A percentile compares a stretch with the other conserved stretches of the same genome.
These are phyloP conservation scores for Dryas iulia DNA, from an alignment of 1,140 invertebrate species.

Conservation along the genomic window DNA sequence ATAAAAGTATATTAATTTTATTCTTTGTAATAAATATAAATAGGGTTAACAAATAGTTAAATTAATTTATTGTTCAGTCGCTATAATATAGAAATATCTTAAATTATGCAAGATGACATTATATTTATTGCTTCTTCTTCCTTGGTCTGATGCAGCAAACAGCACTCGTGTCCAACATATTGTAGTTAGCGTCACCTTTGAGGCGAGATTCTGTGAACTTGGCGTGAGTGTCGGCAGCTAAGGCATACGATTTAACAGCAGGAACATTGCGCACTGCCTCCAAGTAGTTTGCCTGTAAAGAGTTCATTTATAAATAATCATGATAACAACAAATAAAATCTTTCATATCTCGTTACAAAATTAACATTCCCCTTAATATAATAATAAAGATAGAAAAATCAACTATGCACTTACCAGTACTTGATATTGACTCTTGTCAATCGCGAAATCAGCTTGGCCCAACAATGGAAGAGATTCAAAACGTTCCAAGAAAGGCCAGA, in stretches of 20 bases:
- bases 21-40: neutral
- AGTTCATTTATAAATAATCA: neutral
- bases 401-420: slow-evolving; percentile 61
- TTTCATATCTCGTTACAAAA: too few relatives aligned
- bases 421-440: slow-evolving; percentile 67
- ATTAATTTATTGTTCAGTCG: neutral
- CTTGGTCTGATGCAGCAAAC: slow-evolving; percentile 68
- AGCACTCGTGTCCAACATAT: slow-evolving; percentile 80
- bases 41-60: neutral
- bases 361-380: neutral
- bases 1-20: neutral
- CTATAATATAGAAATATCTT: neutral
- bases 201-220: slow-evolving; percentile 85
- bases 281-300: slow-evolving; percentile 85
- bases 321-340: neutral
- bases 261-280: slow-evolving; percentile 85
- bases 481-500: slow-evolving; percentile 93
- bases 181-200: slow-evolving; percentile 86
- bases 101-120: neutral
- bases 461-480: slow-evolving; percentile 82
- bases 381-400: neutral
- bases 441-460: slow-evolving; percentile 80
- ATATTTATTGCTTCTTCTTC: slow-evolving; percentile 72
- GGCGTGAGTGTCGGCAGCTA: slow-evolving; percentile 85
- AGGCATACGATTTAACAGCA: slow-evolving; percentile 84